Conservation (phyloP, 2,888 invertebrate species). For the Rutpela maculata region DNA sequence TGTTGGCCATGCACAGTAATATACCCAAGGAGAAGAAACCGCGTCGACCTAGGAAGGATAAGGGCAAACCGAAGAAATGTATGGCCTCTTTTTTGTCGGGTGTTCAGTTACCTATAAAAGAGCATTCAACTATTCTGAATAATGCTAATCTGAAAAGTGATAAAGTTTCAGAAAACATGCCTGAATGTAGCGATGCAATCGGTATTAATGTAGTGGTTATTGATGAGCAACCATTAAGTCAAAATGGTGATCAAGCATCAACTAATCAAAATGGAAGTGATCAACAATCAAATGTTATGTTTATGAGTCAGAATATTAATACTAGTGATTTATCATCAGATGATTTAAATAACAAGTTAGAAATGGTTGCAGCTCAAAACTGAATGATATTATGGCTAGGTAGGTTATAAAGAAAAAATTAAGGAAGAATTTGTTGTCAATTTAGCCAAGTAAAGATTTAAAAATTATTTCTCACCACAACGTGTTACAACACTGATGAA, state of each 20-base stretch:
- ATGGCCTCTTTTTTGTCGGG: constrained; percentile 54
- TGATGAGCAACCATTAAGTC: background rate
- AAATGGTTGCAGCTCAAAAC: background rate
- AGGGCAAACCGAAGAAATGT: constrained; percentile 56
- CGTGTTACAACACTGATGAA: no score
- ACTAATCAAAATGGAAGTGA: background rate
- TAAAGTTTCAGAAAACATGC: background rate
- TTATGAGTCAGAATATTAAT: background rate
- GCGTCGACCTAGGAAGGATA: constrained; percentile 63
- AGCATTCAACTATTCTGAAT: constrained; percentile 36
- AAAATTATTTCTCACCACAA: no score
- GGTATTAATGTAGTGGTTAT: background rate
- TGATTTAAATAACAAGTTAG: background rate
- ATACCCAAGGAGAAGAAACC: constrained; percentile 49
- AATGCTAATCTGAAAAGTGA: background rate
- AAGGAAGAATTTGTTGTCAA: no score
- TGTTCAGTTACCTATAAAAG: constrained; percentile 41
- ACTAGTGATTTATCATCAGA: background rate
- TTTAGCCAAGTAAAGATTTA: no score
- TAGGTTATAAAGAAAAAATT: no score
- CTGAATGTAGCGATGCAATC: background rate
- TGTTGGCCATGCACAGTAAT: constrained; percentile 54
- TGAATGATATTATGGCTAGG: background rate
- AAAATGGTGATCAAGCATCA: no score
- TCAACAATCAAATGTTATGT: background rate